A percentile compares a stretch with the other conserved stretches of the same genome.
Conservation (phyloP, 2,797 vertebrate species). For the Botia kubotai region DNA sequence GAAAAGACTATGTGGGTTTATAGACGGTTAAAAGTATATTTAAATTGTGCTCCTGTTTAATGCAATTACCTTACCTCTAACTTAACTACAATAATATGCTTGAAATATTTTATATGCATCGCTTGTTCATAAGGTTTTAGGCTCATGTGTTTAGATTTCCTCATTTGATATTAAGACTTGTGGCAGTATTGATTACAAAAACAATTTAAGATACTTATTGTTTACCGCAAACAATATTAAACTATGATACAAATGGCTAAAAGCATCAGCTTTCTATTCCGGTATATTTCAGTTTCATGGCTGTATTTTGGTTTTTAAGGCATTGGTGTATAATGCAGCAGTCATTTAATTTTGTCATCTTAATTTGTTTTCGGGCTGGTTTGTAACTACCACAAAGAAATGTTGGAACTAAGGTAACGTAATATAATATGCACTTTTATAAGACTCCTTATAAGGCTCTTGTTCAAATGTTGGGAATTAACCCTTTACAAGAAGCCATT, state of each 20-base stretch:
- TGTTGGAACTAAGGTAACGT: constrained; percentile 16
- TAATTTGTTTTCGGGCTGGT: not conserved
- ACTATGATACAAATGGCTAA: not conserved
- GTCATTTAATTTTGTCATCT: not conserved
- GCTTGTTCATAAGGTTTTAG: constrained; percentile 14
- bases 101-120: constrained; percentile 28
- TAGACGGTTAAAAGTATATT: not conserved
- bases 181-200: constrained; percentile 1
- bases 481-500: constrained; percentile 13
- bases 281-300: constrained; percentile 11
- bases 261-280: constrained; percentile 21
- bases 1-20: not conserved
- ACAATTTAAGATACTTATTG: not conserved
- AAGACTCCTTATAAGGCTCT: not conserved
- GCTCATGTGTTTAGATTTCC: not conserved
- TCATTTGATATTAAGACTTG: not conserved
- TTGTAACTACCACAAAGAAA: constrained; percentile 11
- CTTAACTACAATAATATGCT: constrained; percentile 6
- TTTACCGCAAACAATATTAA: not conserved
- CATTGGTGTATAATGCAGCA: not conserved
- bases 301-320: not conserved
- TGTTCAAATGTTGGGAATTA: constrained; percentile 22
- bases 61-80: constrained; percentile 50
- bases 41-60: constrained; percentile 8
- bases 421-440: constrained; percentile 22